Conservation (phyloP, 2,113 vertebrate species). For the Aphelocoma coerulescens region DNA sequence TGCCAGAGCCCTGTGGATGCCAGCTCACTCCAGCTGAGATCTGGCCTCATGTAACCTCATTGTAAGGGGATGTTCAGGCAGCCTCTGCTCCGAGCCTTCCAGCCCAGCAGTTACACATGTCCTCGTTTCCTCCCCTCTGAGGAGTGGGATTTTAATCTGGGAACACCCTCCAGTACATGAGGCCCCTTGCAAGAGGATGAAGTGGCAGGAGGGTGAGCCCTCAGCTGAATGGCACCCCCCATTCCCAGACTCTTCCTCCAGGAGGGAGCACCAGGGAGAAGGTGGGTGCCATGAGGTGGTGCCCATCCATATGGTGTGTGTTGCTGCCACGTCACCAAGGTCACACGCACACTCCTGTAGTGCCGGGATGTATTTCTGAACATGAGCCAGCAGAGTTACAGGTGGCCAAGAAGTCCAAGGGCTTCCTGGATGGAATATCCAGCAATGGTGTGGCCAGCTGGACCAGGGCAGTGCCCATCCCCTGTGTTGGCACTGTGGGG, state of each 20-base stretch:
- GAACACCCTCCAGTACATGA: background rate
- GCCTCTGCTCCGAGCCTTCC: background rate
- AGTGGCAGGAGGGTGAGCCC: background rate
- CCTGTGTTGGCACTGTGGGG: background rate
- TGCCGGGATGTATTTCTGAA: background rate
- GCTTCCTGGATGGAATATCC: background rate
- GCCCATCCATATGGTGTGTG: fast-evolving
- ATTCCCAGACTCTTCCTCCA: background rate
- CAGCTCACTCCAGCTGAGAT: constrained; percentile 46
- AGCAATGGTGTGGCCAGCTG: background rate
- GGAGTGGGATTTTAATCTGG: background rate
- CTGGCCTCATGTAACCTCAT: constrained; percentile 26
- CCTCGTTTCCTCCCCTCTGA: background rate
- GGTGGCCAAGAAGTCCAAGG: background rate
- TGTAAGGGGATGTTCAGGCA: background rate
- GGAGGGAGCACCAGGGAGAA: background rate
- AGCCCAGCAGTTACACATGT: background rate
- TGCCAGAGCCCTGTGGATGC: constrained; percentile 34
- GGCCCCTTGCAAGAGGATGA: background rate
- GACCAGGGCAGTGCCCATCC: background rate
- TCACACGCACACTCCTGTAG: fast-evolving
- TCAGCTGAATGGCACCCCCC: background rate
- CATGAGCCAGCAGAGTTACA: background rate
- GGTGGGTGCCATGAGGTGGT: background rate
- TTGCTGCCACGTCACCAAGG: background rate